A percentile compares a stretch with the other conserved stretches of the same genome.
These are phyloP conservation scores for Phengaris arion DNA, from an alignment of 2,888 invertebrate genomes.

Conservation along the genomic window DNA sequence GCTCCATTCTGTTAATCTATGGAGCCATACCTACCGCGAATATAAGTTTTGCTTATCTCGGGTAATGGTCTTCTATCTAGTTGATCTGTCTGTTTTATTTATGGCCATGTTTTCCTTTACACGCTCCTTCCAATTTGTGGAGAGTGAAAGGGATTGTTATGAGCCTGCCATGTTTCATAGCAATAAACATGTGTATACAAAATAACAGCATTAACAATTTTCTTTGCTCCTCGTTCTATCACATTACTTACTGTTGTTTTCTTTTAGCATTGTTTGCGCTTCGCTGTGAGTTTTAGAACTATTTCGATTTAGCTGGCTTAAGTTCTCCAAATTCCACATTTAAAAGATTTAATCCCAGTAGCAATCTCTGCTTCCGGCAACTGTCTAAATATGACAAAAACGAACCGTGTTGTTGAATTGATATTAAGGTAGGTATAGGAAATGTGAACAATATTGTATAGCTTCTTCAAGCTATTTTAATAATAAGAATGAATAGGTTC, in stretches of 20 bases:
- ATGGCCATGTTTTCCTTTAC: conserved; percentile 79
- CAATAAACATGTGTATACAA: conserved; percentile 78
- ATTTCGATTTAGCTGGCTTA: conserved; percentile 39
- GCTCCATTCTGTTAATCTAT: conserved; percentile 74
- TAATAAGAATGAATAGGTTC: too few species aligned
- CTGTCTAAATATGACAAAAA: conserved; percentile 8
- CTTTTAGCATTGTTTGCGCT: conserved; percentile 45
- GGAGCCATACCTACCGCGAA: conserved; percentile 68
- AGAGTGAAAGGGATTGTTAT: conserved; percentile 79
- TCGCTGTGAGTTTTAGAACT: conserved; percentile 39
- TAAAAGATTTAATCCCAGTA: conserved; percentile 36
- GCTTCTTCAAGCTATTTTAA: too few species aligned
- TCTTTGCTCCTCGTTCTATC: conserved; percentile 52
- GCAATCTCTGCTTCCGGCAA: conserved; percentile 18
- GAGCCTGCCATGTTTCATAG: conserved; percentile 77
- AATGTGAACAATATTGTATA: background rate
- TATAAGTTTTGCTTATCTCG: conserved; percentile 76
- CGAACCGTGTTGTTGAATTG: background rate
- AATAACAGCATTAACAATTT: conserved; percentile 74
- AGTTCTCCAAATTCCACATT: conserved; percentile 37
- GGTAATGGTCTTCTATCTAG: conserved; percentile 78
- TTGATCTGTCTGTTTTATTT: conserved; percentile 79
- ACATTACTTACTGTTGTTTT: conserved; percentile 59
- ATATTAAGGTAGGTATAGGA: background rate
- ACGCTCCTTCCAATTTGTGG: conserved; percentile 78